These are phyloP conservation scores for Neotoma lepida DNA, from an alignment of 2,113 vertebrate species.

Conservation along the genomic window DNA sequence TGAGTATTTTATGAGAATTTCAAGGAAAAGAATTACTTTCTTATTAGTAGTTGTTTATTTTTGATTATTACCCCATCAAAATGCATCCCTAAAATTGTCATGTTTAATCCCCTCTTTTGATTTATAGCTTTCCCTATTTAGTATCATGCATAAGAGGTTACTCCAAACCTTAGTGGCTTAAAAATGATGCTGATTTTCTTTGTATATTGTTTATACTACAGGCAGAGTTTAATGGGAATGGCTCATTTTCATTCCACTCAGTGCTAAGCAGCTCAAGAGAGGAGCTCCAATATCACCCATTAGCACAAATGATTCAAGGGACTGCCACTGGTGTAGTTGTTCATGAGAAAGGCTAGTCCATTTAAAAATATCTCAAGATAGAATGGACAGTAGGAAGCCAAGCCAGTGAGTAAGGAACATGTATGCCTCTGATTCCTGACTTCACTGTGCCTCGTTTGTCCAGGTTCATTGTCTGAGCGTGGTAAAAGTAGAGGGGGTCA, in stretches of 20 bases:
- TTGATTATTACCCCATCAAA: neutral
- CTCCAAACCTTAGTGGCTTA: neutral
- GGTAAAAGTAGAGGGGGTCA: constrained; percentile 33
- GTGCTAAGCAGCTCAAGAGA: neutral
- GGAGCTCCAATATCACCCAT: neutral
- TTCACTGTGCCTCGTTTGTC: constrained; percentile 29
- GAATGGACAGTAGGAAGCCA: constrained; percentile 43
- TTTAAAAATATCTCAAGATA: constrained; percentile 58
- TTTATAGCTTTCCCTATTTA: neutral
- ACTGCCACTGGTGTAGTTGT: constrained; percentile 27
- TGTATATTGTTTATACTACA: neutral
- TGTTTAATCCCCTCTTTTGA: neutral
- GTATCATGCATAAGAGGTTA: neutral
- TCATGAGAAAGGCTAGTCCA: constrained; percentile 38
- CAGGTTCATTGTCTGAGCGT: constrained; percentile 47
- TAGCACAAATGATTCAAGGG: constrained; percentile 38
- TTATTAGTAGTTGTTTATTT: constrained; percentile 8
- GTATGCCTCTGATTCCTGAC: neutral
- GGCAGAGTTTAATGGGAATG: neutral
- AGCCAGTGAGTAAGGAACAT: neutral
- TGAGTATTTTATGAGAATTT: neutral
- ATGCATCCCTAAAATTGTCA: neutral
- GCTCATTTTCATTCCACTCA: neutral
- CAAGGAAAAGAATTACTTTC: constrained; percentile 3
- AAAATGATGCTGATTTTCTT: neutral